Base-by-base conservation (phyloP, 1,140 invertebrate genomes). In the Bacillus rossius region DNA sequence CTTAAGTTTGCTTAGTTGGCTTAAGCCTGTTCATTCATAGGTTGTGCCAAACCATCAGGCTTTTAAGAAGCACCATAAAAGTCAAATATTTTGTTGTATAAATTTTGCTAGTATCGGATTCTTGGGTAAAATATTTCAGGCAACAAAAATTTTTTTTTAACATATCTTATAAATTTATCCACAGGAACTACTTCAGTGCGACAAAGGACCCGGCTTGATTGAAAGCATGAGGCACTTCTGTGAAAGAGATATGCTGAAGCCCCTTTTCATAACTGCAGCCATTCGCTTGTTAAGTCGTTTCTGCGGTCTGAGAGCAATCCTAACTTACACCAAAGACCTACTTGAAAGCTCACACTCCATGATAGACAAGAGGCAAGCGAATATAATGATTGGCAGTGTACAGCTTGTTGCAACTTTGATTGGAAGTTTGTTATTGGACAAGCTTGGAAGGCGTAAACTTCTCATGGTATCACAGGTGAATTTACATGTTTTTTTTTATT, bases 301-400 rank as follows among this genome's bases (percentile, higher is more conserved):
- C n/a, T 61, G 60, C 49, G 60, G 60, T 8, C 37, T 61, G 5
- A 48, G 60, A 20, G 60, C 60, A 7, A 53, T 59, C 38, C 50
- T 45, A 2, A 38, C 34, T 13, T 61, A 61, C 34, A 48, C 57
- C 3, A 22, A 59, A 20, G 23, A 17, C 16, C 53, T 61, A 16
- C 48, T 61, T 16, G 16, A 29, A 3, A 29, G 29, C 10, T 59
- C 71, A 1, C 69, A 69, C 8, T 62, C 60, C 14, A 57, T 48
- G 5, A 45, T 77, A 0, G 63, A 74, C 48, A 57, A 66, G 1
- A 60, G 65, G 53, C 42, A 65, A 3, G 38, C 64, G 3, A 64
- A 76, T 16, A 73, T 78, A 26, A 67, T 79, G 25, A 67, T 79
- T 40, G 79, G 77, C 22, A 64, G 58, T 16, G 73, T 80, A 22